phyloP scores from a whole-genome alignment of 2,113 vertebrate species.

The Alaudala cheleensis region DNA sequence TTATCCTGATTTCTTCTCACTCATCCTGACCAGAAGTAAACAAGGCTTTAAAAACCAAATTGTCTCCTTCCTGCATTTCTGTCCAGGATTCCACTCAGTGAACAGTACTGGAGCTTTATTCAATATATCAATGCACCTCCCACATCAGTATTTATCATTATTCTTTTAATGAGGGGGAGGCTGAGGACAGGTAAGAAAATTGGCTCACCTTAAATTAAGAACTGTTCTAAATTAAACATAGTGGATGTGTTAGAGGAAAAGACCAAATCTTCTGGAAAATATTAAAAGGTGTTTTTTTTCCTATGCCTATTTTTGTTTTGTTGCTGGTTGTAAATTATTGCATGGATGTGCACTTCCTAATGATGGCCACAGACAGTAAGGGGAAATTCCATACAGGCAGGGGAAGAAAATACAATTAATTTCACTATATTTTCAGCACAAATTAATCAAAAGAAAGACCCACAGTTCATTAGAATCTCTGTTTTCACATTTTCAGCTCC shows the following conservation, averaged over 20 bases:
- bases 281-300: background rate
- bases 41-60: background rate
- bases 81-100: background rate
- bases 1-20: background rate
- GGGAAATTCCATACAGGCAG: slow-evolving; percentile 60
- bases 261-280: background rate
- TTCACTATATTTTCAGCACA: slow-evolving; percentile 2
- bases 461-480: slow-evolving; percentile 12
- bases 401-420: slow-evolving; percentile 57
- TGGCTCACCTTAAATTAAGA: background rate
- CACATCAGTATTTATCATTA: background rate
- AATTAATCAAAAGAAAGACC: slow-evolving; percentile 36
- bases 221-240: background rate
- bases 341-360: slow-evolving; percentile 50
- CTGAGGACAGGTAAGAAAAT: slow-evolving; percentile 10
- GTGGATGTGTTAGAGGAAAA: background rate
- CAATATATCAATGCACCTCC: background rate
- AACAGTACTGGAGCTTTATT: background rate
- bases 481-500: background rate
- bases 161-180: background rate
- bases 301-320: slow-evolving; percentile 17
- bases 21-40: background rate
- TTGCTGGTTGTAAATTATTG: slow-evolving; percentile 54
- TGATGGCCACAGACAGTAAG: slow-evolving; percentile 21
- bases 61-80: background rate